Conservation (phyloP, 2,888 invertebrate species). For the Smittia sp. region DNA sequence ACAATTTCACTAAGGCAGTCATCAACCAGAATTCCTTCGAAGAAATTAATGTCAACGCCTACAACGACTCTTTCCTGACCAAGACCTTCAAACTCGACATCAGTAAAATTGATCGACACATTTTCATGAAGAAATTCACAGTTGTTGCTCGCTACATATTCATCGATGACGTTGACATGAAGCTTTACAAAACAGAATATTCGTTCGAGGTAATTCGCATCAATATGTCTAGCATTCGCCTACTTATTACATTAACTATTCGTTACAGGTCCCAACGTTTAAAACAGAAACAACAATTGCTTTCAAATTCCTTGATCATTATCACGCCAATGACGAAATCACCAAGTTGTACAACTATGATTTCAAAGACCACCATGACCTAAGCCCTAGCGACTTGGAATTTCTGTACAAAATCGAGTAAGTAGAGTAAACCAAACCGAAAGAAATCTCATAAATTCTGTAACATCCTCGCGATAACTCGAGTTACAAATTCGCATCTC, state of each 20-base stretch:
- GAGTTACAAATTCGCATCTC: no score
- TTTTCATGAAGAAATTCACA: not conserved
- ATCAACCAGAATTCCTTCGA: no score
- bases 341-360: not conserved
- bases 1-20: no score
- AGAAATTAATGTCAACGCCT: no score
- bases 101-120: not conserved
- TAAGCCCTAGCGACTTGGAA: not conserved
- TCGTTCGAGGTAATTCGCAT: not conserved
- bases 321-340: not conserved
- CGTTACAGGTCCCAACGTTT: not conserved
- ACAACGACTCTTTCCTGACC: no score
- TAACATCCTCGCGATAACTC: no score
- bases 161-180: not conserved
- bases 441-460: no score
- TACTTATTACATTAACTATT: not conserved
- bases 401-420: not conserved
- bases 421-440: no score
- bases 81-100: not conserved
- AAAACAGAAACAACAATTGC: not conserved
- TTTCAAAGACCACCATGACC: not conserved
- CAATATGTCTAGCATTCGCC: no score
- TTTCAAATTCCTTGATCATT: not conserved
- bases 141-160: not conserved
- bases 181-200: not conserved